Base-by-base conservation (phyloP, 2,113 vertebrate species). In the Scytalopus superciliaris region DNA sequence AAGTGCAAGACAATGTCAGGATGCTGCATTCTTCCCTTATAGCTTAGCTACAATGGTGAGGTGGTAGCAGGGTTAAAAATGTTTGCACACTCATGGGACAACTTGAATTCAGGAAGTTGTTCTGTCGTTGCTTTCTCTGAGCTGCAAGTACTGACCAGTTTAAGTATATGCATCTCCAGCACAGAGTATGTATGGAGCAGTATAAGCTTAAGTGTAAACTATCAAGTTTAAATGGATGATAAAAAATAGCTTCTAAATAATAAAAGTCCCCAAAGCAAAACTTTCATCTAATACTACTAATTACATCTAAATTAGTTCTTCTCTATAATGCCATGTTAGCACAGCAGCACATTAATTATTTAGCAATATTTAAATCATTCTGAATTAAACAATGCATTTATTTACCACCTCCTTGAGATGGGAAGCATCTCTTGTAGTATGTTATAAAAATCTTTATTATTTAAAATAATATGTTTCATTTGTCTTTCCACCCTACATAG, bases 171-270 rank as follows among this genome's bases (percentile, higher is more conserved):
- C 44, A 5, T 50, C 89, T 85, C 78, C 1, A 1, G 63, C 40
- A 37, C 31, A 50, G 37, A 17, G 31, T n/a, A 9, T 10, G 11
- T 14, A 17, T 13, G 22, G 33, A 62, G 33, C 23, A 66, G 60
- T 42, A 42, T 56, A 11, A 68, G 33, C 56, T 72, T 60, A 67
- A 84, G 42, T 60, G 10, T 35, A 70, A 87, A n/a, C 44, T 84
- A 63, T 78, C 1, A 2, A 44, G 60, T 92, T 95, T 96, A 93
- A 96, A 89, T 82, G 82, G 93, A 94, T 85, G 49, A 81, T 94
- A 90, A 96, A 97, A 96, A 83, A 93, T 79, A 90, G 57, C 45
- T 93, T 90, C 23, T 97, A 96, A 97, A 97, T 96, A 96, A 96
- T 96, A 92, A 60, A 96, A 95, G 47, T 94, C 76, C 76, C 86